Evolutionary conservation across 2,113 vertebrate species (phyloP).

Genomic region (Marcusenius ussheri): DNA sequence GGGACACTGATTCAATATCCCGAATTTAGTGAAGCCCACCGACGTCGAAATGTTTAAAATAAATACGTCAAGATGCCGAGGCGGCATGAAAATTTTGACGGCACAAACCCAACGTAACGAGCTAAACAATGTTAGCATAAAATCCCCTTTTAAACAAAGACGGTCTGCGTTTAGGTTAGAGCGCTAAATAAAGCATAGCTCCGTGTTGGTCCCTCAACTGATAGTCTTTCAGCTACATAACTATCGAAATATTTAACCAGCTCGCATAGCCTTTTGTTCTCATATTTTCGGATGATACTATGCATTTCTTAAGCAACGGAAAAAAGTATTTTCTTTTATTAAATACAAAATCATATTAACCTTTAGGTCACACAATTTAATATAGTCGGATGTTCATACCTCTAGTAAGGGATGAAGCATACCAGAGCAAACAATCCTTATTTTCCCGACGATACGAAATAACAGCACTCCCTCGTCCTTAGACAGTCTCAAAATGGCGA

Average conservation of each 20-base stretch:
- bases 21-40: background rate
- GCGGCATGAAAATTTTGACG: background rate
- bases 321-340: background rate
- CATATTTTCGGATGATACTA: background rate
- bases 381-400: background rate
- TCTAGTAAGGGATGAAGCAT: background rate
- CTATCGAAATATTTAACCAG: background rate
- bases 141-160: background rate
- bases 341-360: background rate
- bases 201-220: background rate
- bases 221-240: background rate
- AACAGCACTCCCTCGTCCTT: too few species aligned
- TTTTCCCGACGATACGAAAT: background rate
- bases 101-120: background rate
- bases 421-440: background rate
- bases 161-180: background rate
- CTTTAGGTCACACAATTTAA: background rate
- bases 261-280: background rate
- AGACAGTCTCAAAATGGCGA: constrained; percentile 14
- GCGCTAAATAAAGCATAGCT: background rate
- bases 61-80: background rate
- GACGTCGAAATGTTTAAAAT: background rate
- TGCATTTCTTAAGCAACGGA: background rate
- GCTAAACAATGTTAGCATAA: background rate
- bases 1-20: background rate